Conservation (phyloP, 2,113 vertebrate species). For the Sinocyclocheilus anshuiensis region DNA sequence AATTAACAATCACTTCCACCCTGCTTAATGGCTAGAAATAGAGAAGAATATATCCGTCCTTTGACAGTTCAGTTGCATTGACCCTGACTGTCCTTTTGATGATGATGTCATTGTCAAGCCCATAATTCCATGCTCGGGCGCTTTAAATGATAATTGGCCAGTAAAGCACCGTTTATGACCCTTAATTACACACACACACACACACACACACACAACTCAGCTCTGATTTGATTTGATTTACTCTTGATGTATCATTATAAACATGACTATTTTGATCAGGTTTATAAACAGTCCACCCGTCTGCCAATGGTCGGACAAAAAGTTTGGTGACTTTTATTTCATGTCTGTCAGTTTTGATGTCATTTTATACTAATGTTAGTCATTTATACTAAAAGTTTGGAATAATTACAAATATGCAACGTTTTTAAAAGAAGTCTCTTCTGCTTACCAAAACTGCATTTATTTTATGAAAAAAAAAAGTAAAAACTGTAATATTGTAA, state of each 20-base stretch:
- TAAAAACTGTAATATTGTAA: too few species aligned
- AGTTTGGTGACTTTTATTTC: neutral
- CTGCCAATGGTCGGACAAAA: too few species aligned
- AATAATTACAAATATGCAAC: neutral
- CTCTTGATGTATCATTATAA: neutral
- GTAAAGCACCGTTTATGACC: constrained; percentile 58
- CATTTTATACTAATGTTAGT: neutral
- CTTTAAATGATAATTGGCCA: constrained; percentile 62
- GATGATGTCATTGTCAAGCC: constrained; percentile 59
- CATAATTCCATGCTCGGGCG: constrained; percentile 64
- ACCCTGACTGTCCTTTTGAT: constrained; percentile 38
- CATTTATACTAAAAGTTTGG: neutral
- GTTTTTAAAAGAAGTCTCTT: too few species aligned
- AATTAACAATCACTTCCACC: constrained; percentile 1
- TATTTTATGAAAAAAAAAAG: too few species aligned
- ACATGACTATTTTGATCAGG: neutral
- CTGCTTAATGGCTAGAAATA: neutral
- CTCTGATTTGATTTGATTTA: too few species aligned
- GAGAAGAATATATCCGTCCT: neutral
- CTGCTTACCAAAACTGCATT: too few species aligned
- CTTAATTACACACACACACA: constrained; percentile 5
- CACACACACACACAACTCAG: neutral
- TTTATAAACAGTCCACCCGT: neutral
- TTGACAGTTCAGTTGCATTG: neutral
- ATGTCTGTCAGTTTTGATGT: neutral